phyloP scores from a whole-genome alignment of 2,888 invertebrate species.

The Hyalella azteca region DNA sequence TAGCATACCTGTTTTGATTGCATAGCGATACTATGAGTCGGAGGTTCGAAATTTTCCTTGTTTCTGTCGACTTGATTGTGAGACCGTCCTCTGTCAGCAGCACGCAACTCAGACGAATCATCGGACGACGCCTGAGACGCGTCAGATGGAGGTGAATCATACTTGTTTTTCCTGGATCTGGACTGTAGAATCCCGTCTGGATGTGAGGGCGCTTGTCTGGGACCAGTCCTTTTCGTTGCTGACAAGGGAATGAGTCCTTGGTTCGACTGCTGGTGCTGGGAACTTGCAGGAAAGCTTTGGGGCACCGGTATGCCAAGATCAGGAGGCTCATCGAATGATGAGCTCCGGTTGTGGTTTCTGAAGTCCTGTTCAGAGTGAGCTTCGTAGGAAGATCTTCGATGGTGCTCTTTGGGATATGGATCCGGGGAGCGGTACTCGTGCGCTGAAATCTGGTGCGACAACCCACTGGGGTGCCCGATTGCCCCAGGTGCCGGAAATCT shows the following conservation, averaged over 20 bases:
- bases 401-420: background rate
- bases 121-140: background rate
- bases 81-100: constrained; percentile 62
- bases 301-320: constrained; percentile 58
- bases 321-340: constrained; percentile 47
- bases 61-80: constrained; percentile 67
- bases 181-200: constrained; percentile 59
- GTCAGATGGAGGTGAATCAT: background rate
- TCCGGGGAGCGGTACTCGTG: background rate
- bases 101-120: background rate
- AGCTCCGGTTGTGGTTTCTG: background rate
- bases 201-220: background rate
- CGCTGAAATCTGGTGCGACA: background rate
- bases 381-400: background rate
- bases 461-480: background rate
- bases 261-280: background rate
- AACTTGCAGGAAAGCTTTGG: constrained; percentile 1
- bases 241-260: background rate
- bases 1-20: background rate
- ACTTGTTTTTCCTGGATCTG: background rate
- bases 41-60: constrained; percentile 63
- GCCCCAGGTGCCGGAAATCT: background rate
- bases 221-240: background rate
- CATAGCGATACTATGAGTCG: constrained; percentile 39
- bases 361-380: background rate